Base-by-base conservation (phyloP, 2,113 vertebrate genomes). In the Erythrocercus mccallii region DNA sequence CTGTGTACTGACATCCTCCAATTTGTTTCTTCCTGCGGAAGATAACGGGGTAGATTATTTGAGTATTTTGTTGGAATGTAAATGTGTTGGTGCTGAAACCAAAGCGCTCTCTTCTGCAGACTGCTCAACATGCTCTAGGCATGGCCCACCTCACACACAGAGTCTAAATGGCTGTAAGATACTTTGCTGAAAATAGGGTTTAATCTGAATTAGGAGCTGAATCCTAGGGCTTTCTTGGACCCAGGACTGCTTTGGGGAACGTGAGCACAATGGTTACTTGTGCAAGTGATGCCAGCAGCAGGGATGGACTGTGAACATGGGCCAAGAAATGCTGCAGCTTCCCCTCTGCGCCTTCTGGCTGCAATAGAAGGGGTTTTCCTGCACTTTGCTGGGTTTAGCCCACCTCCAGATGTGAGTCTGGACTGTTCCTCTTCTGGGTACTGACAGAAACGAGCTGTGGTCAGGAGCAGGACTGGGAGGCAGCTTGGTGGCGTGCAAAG, bases 371-470 rank as follows among this genome's bases (percentile, higher is more conserved):
- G 10, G 15, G 64, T 16, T 28, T 66, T 38, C 33, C 30, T 81
- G 44, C 7, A 7, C 60, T 88, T 47, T 6, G 15, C 45, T 84
- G 61, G 54, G 15, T 68, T 53, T 22, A 83, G 15, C 30, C 21
- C 44, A 38, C 37, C 70, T n/a, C 40, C 65, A 72, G 71, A 4
- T 6, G 1, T 12, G 33, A 47, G 62, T 28, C 44, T 3, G 4
- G 85, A 6, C 37, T 2, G 1, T 57, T 69, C 38, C 38, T 53
- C 48, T 44, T 24, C 35, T 50, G 60, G 17, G 31, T 15, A 35
- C 42, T 0, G 1, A 9, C 1, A 37, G 58, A 44, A 11, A 10
- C 0, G 0, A 3, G 57, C 40, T 0, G 0, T 1, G 11, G 48
- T 35, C 47, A 38, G 47, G 7, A 35, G 53, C 8, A 1, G 58